A percentile compares a stretch with the other conserved stretches of the same genome.
These are phyloP conservation scores for Halisarca cf. caerulea DNA, from an alignment of 37 sponge, comb jelly and placozoan species.

Conservation along the genomic window DNA sequence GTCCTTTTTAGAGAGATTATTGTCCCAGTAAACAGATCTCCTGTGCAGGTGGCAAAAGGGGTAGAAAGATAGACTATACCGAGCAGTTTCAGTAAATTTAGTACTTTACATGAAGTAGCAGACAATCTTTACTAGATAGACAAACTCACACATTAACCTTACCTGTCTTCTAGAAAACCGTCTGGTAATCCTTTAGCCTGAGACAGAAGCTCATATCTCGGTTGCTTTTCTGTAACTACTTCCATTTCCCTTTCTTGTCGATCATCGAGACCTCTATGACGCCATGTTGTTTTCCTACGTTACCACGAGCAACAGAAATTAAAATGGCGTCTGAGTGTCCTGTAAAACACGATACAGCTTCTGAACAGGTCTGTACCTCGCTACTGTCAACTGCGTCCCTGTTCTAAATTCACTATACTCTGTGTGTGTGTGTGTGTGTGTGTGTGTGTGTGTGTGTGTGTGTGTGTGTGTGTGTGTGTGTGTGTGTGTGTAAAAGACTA, in stretches of 20 bases:
- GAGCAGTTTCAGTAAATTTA: background rate
- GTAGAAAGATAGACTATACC: background rate
- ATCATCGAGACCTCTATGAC: too few relatives aligned
- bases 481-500: too few relatives aligned
- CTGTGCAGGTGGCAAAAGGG: slow-evolving; percentile 19
- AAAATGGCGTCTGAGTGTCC: slow-evolving; percentile 8
- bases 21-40: slow-evolving; percentile 89
- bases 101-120: background rate
- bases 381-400: too few relatives aligned
- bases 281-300: background rate
- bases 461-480: too few relatives aligned
- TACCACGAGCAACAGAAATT: background rate
- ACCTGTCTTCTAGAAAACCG: slow-evolving; percentile 86
- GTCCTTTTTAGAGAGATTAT: slow-evolving; percentile 67
- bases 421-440: too few relatives aligned
- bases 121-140: too few relatives aligned
- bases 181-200: slow-evolving; percentile 59
- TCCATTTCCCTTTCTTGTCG: background rate
- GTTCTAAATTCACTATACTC: too few relatives aligned
- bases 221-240: background rate
- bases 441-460: too few relatives aligned
- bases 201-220: slow-evolving; percentile 27
- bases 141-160: background rate
- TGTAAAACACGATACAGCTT: background rate
- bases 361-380: too few relatives aligned